These are phyloP conservation scores for Eristalis intricaria DNA, from an alignment of 2,888 invertebrate species.

Conservation along the genomic window DNA sequence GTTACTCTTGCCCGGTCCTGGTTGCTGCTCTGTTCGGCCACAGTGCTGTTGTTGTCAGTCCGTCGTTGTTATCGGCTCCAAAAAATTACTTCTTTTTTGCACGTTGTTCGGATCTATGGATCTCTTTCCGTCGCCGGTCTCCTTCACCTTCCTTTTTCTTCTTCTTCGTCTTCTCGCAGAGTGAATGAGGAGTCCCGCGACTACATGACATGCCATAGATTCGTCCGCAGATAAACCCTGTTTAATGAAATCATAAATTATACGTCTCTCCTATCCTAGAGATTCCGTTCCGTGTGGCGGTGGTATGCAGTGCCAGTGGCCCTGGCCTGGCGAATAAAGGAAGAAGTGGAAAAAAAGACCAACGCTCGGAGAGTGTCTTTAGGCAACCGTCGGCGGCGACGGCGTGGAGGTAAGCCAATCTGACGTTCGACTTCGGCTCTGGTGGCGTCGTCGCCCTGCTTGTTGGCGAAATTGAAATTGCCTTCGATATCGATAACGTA, in stretches of 20 bases:
- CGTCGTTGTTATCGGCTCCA: conserved; percentile 72
- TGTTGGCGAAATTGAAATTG: conserved; percentile 72
- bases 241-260: conserved; percentile 81
- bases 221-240: conserved; percentile 79
- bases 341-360: conserved; percentile 33
- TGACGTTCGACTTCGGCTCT: conserved; percentile 13
- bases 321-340: neutral
- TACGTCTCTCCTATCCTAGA: conserved; percentile 69
- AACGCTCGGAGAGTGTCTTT: conserved; percentile 6
- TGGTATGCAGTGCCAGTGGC: conserved; percentile 55
- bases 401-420: conserved; percentile 59
- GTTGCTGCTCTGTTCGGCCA: neutral
- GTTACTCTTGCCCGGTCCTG: conserved; percentile 2
- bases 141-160: neutral
- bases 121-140: conserved; percentile 37
- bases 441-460: conserved; percentile 60
- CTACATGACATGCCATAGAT: conserved; percentile 77
- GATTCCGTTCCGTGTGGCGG: conserved; percentile 58
- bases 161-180: neutral
- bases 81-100: conserved; percentile 74
- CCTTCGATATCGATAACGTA: conserved; percentile 72
- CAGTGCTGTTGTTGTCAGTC: conserved; percentile 59
- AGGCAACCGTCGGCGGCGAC: too few relatives aligned
- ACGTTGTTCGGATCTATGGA: conserved; percentile 72
- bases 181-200: conserved; percentile 64